Base-by-base conservation (phyloP, 2,888 invertebrate genomes). In the Leistus spinibarbis region DNA sequence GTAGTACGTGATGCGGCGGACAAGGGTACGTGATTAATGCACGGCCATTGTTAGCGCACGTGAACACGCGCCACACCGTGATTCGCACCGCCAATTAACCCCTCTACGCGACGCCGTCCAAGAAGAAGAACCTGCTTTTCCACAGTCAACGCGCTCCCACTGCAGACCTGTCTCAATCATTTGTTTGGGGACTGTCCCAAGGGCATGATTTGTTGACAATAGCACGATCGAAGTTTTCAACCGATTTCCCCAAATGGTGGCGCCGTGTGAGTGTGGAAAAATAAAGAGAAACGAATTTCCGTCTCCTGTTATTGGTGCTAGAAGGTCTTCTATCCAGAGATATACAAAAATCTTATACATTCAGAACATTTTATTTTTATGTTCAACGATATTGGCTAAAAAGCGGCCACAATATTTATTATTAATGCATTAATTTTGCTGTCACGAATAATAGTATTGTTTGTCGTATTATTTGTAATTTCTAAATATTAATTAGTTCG, bases 11-110 rank as follows among this genome's bases (percentile, higher is more conserved):
- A 16, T 60, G 54, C 16, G 56, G n/a, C 17, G 20, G 40, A 16
- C 19, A 9, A 67, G 20, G 54, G 17, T 22, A 68, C 22, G 68
- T 68, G 68, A 68, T 68, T 68, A 68, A 68, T 68, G 68, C 68
- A 22, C 17, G 22, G 54, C 54, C 68, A 68, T 68, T 68, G 68
- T 68, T 22, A n/a, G 22, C 54, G 68, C 68, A 68, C 68, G 68
- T 68, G 68, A 23, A 22, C 60, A 60, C 60, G 60, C 22, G 54
- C 53, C 53, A 2, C 54, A 65, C 68, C 54, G 68, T 68, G 64
- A 64, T 64, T 24, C 24, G 24, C 64, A 23, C 64, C 68, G 54
- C 22, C 68, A 68, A 68, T 68, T 68, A 68, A 53, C 60, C 40
- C 7, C 7, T 13, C 4, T n/a, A n/a, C 40, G 40, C 40, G 1